Conservation (phyloP, 2,888 invertebrate genomes). For the Tetragnatha montana region DNA sequence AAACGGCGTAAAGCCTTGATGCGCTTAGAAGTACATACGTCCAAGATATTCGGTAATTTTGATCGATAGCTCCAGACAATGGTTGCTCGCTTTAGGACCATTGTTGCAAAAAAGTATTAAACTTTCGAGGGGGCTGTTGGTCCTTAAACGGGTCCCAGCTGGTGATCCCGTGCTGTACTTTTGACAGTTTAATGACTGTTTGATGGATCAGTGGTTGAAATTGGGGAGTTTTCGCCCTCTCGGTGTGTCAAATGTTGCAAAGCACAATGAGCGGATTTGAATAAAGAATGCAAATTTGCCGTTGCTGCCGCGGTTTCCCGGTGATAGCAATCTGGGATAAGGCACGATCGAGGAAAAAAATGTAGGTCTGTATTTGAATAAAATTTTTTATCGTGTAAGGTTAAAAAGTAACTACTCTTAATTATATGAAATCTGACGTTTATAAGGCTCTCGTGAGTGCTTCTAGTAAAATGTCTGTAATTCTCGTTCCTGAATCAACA, state of each 20-base stretch:
- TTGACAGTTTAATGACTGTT: constrained; percentile 43
- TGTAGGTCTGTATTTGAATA: constrained; percentile 26
- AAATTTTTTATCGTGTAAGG: neutral
- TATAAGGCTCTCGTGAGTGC: too few species aligned
- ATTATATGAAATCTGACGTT: too few species aligned
- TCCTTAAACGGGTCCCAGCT: neutral
- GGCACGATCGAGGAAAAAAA: neutral
- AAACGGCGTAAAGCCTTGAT: neutral
- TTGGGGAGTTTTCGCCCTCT: constrained; percentile 13
- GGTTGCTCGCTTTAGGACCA: neutral
- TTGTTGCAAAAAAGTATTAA: constrained; percentile 14
- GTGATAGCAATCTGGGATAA: constrained; percentile 29
- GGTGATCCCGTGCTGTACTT: neutral
- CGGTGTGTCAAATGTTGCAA: constrained; percentile 21
- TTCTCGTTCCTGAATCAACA: too few species aligned
- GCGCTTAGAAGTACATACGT: neutral
- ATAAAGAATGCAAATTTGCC: constrained; percentile 11
- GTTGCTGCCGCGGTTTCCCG: neutral
- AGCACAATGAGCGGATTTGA: constrained; percentile 11
- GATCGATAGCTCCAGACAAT: constrained; percentile 47
- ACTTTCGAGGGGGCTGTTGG: neutral
- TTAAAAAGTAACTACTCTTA: too few species aligned
- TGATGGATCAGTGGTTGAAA: constrained; percentile 38
- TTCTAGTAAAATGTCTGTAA: too few species aligned
- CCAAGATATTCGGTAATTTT: constrained; percentile 21